phyloP scores from a whole-genome alignment of 2,797 vertebrate genomes.

The Rhincodon typus region DNA sequence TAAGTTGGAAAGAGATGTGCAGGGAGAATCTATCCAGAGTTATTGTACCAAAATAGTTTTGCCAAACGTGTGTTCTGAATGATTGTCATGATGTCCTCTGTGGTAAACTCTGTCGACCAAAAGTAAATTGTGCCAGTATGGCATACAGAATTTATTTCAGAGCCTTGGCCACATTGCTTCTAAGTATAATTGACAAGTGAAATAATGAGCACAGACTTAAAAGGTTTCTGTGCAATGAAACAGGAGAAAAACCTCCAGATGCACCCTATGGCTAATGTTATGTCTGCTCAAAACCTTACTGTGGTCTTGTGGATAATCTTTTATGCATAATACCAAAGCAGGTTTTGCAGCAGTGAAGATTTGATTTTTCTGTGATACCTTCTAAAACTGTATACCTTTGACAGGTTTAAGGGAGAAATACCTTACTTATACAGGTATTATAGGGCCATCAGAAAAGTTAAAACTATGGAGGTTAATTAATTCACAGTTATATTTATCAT shows the following conservation, averaged over 20 bases:
- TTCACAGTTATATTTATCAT: neutral
- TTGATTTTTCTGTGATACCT: neutral
- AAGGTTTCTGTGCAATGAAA: neutral
- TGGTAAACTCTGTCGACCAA: neutral
- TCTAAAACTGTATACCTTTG: neutral
- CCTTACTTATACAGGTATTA: neutral
- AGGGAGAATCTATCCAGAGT: neutral
- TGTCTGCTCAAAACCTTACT: neutral
- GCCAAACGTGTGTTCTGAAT: neutral
- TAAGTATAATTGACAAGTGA: neutral
- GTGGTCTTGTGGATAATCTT: neutral
- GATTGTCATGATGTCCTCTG: neutral
- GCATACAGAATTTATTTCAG: neutral
- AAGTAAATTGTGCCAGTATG: neutral
- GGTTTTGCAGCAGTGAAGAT: neutral
- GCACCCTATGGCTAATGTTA: neutral
- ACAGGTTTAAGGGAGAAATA: neutral
- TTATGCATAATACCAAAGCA: neutral
- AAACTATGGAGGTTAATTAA: neutral
- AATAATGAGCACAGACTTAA: neutral
- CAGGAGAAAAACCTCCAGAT: neutral
- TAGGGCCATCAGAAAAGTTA: neutral
- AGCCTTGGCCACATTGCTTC: neutral
- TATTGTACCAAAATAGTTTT: neutral
- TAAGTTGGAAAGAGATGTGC: neutral